Percentiles rank a stretch among this genome's conserved stretches.
phyloP scores from a whole-genome alignment of 2,888 invertebrate genomes.

The Alentia gelatinosa region DNA sequence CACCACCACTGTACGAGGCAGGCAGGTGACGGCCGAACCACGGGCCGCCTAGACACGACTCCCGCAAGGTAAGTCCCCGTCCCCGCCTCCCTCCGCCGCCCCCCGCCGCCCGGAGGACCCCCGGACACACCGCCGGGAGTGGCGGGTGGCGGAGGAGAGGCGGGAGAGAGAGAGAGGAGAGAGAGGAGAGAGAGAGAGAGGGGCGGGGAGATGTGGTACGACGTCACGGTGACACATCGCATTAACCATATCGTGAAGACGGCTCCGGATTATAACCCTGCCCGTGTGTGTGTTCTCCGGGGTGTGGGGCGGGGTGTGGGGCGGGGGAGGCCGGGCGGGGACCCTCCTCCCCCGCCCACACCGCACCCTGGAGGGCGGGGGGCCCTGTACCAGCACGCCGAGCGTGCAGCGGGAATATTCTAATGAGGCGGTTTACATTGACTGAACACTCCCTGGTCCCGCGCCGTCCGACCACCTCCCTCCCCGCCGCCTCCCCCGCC shows the following conservation, averaged over 20 bases:
- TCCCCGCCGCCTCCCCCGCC: not conserved
- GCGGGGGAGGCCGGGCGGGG: not conserved
- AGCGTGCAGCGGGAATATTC: not conserved
- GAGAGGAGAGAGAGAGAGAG: not conserved
- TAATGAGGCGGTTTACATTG: conserved; percentile 31
- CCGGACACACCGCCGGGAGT: not conserved
- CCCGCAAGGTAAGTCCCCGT: not conserved
- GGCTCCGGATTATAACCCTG: not conserved
- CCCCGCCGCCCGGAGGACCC: not conserved
- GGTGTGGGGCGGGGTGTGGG: not conserved
- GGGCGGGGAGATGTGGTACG: not conserved
- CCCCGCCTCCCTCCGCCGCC: not conserved
- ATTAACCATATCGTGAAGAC: not conserved
- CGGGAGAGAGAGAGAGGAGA: not conserved
- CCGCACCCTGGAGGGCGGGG: not conserved
- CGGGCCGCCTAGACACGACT: conserved; percentile 28
- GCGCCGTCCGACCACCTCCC: not conserved
- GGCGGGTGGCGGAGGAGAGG: not conserved
- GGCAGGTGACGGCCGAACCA: conserved; percentile 35
- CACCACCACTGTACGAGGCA: not conserved
- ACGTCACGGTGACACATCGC: not conserved
- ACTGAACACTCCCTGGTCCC: conserved; percentile 10
- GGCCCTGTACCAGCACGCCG: not conserved
- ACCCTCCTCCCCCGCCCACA: not conserved
- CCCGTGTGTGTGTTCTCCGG: not conserved